Base-by-base conservation (phyloP, 2,113 vertebrate genomes). In the Orientallactaga bullata region DNA sequence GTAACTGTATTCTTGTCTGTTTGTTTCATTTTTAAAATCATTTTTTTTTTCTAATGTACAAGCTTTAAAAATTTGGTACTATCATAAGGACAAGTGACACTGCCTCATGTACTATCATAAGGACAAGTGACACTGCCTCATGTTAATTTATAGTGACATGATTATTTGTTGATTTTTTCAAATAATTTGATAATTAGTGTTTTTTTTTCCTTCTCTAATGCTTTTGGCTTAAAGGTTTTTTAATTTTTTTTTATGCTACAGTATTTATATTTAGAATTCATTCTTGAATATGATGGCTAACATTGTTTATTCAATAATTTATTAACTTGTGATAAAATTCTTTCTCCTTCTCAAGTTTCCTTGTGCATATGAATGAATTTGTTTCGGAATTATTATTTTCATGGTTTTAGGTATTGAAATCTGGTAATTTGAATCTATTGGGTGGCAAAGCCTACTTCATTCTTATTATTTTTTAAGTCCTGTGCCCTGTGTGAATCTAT, bases 351-450 rank as follows among this genome's bases (percentile, higher is more conserved):
- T 47, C 6, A 77, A 61, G 61, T 79, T 72, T 85, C 51, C 17
- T 7, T 83, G 16, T 68, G 30, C 86, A 13, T 65, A n/a, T 80
- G 1, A 1, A n/a, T 80, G 1, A 1, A 51, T 79, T 88, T 96
- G n/a, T 84, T 88, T 93, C 15, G 89, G 58, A 28, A 68, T 3
- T 81, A 32, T 77, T 90, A 35, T 69, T 86, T 89, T 86, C 77
- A 69, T 91, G 21, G 55, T 30, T 77, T 89, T 79, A 85, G 17
- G 7, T 35, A 39, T 73, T 82, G 1, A 26, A 73, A 60, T 85
- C 93, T 77, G 77, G 21, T 66, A 86, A 91, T 72, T 91, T 72
- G 39, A 91, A 35, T 77, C 35, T 82, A 47, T 92, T 96, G 47
- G 15, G 8, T 80, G 71, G 55, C 11, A 28, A 91, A 42, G 12